Evolutionary conservation across 2,888 invertebrate species (phyloP).

Genomic region (Drosophila tripunctata): DNA sequence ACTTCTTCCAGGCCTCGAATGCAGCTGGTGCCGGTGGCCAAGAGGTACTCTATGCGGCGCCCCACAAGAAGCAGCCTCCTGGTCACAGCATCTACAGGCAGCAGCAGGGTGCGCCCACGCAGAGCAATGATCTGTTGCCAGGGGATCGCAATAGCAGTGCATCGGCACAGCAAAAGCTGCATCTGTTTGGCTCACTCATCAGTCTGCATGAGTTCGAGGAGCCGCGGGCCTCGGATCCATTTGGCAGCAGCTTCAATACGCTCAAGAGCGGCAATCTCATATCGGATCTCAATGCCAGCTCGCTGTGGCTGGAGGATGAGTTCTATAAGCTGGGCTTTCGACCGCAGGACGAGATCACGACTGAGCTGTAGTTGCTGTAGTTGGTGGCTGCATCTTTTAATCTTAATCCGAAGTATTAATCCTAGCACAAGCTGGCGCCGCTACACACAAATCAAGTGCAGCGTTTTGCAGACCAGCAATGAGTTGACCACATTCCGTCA

Average conservation of each 20-base stretch:
- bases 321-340: slow-evolving; percentile 93
- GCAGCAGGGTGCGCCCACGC: slow-evolving; percentile 42
- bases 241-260: slow-evolving; percentile 86
- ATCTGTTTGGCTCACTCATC: slow-evolving; percentile 84
- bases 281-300: slow-evolving; percentile 85
- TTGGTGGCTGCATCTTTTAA: slow-evolving; percentile 15
- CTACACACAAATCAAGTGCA: slow-evolving; percentile 53
- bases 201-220: slow-evolving; percentile 84
- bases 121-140: slow-evolving; percentile 55
- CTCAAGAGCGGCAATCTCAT: slow-evolving; percentile 85
- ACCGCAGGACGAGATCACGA: slow-evolving; percentile 95
- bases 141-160: slow-evolving; percentile 64
- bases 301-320: slow-evolving; percentile 91
- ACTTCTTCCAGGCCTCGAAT: slow-evolving; percentile 87
- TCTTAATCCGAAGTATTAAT: slow-evolving; percentile 55
- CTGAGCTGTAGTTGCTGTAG: slow-evolving; percentile 89
- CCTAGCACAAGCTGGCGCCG: slow-evolving; percentile 55
- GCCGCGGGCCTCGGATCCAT: slow-evolving; percentile 85
- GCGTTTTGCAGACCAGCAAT: slow-evolving; percentile 48
- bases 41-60: slow-evolving; percentile 60
- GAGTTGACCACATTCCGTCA: slow-evolving; percentile 72
- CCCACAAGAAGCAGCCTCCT: slow-evolving; percentile 50
- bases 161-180: slow-evolving; percentile 81
- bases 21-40: slow-evolving; percentile 32
- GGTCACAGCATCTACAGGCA: slow-evolving; percentile 67